A percentile compares a stretch with the other conserved stretches of the same genome.
Evolutionary conservation across 2,888 invertebrate species (phyloP).

Genomic region (Adelphocoris suturalis): DNA sequence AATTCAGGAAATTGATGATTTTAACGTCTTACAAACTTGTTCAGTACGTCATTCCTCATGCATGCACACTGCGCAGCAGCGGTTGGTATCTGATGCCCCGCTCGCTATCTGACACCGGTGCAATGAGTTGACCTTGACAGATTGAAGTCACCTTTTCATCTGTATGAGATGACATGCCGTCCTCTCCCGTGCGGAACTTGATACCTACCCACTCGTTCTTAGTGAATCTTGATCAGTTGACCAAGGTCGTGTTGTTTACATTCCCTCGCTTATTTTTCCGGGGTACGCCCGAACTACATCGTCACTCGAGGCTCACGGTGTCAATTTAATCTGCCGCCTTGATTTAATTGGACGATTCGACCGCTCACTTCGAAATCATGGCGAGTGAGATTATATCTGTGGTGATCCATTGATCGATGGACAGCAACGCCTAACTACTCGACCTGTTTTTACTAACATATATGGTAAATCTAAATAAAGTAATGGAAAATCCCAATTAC

Average conservation of each 20-base stretch:
- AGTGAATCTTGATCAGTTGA: slow-evolving; percentile 31
- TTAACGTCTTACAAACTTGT: too few species aligned
- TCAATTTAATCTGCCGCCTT: not conserved
- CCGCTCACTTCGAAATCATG: not conserved
- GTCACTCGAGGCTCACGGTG: not conserved
- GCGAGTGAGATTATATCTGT: not conserved
- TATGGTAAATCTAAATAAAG: too few species aligned
- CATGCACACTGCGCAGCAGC: too few species aligned
- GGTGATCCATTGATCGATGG: too few species aligned
- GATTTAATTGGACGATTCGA: not conserved
- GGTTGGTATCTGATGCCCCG: too few species aligned
- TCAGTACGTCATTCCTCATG: too few species aligned
- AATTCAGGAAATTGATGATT: too few species aligned
- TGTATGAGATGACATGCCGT: slow-evolving; percentile 3
- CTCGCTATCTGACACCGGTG: too few species aligned
- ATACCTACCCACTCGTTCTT: not conserved
- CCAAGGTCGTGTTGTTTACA: slow-evolving; percentile 49
- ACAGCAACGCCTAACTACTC: too few species aligned
- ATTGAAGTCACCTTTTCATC: too few species aligned
- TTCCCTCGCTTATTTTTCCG: slow-evolving; percentile 4
- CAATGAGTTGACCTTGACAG: not conserved
- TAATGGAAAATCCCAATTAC: too few species aligned
- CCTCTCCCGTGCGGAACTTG: slow-evolving; percentile 1
- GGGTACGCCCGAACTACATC: not conserved
- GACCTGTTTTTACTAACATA: too few species aligned